Conservation (phyloP, 2,888 invertebrate species). For the Magallana nippona region DNA sequence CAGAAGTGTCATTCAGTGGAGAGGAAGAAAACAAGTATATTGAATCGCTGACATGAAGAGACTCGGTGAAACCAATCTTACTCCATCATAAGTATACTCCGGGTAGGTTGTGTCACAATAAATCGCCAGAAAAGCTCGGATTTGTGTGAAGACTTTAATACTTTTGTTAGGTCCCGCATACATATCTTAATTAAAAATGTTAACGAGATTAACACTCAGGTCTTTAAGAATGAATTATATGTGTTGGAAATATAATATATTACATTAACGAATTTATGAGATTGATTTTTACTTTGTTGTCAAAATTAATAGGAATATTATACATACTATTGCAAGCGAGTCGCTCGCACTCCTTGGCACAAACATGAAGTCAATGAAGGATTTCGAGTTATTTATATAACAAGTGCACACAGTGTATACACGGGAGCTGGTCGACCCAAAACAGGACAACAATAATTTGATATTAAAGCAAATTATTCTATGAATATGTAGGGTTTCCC, state of each 20-base stretch:
- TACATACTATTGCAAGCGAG: background rate
- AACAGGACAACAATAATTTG: background rate
- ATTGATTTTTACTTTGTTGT: slow-evolving; percentile 31
- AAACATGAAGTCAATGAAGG: slow-evolving; percentile 11
- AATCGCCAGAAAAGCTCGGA: background rate
- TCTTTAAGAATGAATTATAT: background rate
- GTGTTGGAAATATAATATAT: background rate
- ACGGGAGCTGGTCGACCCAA: background rate
- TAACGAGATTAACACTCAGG: background rate
- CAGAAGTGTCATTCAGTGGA: slow-evolving; percentile 1
- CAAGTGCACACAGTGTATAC: background rate
- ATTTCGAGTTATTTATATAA: slow-evolving; percentile 2
- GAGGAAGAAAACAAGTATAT: slow-evolving; percentile 13
- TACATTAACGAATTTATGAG: background rate
- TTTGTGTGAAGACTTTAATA: background rate
- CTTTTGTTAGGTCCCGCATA: background rate
- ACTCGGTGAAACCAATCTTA: background rate
- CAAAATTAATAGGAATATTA: slow-evolving; percentile 29
- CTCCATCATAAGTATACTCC: background rate
- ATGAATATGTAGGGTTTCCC: background rate
- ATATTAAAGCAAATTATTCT: background rate
- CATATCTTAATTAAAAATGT: slow-evolving; percentile 12
- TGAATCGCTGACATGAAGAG: slow-evolving; percentile 14
- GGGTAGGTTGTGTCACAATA: background rate
- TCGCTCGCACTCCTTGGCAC: slow-evolving; percentile 19